These are phyloP conservation scores for Eulemur albifrons DNA, from an alignment of 2,797 vertebrate species.

Conservation along the genomic window DNA sequence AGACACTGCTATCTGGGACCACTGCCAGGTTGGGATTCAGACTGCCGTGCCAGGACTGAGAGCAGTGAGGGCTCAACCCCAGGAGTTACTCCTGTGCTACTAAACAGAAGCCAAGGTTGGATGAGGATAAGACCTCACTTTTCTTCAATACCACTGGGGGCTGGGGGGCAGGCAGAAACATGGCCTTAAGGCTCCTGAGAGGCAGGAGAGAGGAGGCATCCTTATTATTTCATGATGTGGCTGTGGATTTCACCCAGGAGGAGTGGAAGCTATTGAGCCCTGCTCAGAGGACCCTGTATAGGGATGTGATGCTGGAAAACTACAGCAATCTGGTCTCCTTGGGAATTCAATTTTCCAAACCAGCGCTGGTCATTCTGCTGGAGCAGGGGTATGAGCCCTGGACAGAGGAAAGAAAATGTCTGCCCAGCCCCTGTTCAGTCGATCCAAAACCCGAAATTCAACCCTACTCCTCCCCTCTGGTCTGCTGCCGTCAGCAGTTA, in stretches of 20 bases:
- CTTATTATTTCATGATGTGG: neutral
- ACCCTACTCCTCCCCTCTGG: neutral
- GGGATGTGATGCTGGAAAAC: neutral
- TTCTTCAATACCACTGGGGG: neutral
- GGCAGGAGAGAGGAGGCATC: neutral
- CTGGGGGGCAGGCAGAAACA: neutral
- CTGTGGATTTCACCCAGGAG: neutral
- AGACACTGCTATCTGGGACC: fast-evolving
- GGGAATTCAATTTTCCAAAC: neutral
- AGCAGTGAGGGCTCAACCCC: too few relatives aligned
- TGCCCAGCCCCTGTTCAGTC: neutral
- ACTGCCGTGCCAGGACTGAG: neutral
- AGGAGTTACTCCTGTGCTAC: neutral
- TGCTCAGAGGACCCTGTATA: neutral
- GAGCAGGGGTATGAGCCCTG: neutral
- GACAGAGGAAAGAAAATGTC: neutral
- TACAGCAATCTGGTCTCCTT: neutral
- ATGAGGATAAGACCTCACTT: neutral
- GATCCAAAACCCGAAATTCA: neutral
- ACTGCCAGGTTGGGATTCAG: too few relatives aligned
- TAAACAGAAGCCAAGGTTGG: neutral
- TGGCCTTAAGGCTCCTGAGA: neutral
- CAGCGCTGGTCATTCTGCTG: neutral
- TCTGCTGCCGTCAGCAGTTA: neutral
- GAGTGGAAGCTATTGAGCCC: neutral